phyloP scores from a whole-genome alignment of 1,140 invertebrate genomes.

The Rhyzopertha dominica region DNA sequence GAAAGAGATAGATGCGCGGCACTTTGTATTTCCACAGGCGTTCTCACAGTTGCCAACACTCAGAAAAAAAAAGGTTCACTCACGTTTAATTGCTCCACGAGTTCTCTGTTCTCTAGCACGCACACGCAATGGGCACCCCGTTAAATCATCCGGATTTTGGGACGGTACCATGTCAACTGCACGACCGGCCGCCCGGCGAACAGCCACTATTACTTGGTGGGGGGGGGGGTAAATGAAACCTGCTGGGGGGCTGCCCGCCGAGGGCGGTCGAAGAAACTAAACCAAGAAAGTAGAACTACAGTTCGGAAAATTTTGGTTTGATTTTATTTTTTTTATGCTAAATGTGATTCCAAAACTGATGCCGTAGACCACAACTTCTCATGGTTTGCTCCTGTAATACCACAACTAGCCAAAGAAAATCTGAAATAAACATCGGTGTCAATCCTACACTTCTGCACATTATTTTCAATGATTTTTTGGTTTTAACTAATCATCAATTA shows the following conservation, averaged over 20 bases:
- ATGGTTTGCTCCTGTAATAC: constrained; percentile 25
- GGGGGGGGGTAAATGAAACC: too few species aligned
- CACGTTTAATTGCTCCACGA: constrained; percentile 22
- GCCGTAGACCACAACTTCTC: constrained; percentile 36
- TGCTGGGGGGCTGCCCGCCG: constrained; percentile 4
- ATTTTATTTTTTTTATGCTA: constrained; percentile 23
- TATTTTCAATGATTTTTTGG: background rate
- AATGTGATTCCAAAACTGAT: constrained; percentile 34
- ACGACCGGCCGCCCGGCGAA: constrained; percentile 14
- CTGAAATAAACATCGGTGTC: constrained; percentile 24
- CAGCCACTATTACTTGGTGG: too few species aligned
- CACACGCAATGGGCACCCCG: constrained; percentile 29
- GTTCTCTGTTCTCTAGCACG: too few species aligned
- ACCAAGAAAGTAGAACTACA: constrained; percentile 15
- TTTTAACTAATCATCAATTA: too few species aligned
- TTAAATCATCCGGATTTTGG: too few species aligned
- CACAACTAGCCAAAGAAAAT: constrained; percentile 32
- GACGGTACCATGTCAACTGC: constrained; percentile 30
- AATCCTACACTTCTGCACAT: constrained; percentile 3
- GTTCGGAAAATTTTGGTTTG: constrained; percentile 18
- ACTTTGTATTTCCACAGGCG: constrained; percentile 30
- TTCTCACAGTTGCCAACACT: constrained; percentile 23
- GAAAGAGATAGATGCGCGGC: too few species aligned
- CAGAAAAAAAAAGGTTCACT: constrained; percentile 21
- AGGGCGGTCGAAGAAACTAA: constrained; percentile 3